Base-by-base conservation (phyloP, 1,140 invertebrate species). In the Anoplolepis gracilipes region DNA sequence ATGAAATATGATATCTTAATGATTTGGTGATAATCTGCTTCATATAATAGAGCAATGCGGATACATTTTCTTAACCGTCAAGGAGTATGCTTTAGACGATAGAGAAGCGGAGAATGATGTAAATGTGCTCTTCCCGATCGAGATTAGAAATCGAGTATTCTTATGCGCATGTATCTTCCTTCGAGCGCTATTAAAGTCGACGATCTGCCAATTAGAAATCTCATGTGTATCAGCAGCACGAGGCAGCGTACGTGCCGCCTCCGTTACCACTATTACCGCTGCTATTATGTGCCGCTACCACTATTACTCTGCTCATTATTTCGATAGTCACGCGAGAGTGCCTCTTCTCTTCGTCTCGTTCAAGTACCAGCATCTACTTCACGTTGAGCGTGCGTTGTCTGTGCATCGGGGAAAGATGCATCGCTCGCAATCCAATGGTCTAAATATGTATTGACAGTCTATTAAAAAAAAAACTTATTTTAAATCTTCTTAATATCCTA, bases 201-300 rank as follows among this genome's bases (percentile, higher is more conserved):
- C 84, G 73, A 90, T 90, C 73, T 78, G 67, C 75, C 85, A 90
- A 87, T 90, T 91, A 90, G 89, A 91, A 88, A 88, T 82, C 87
- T 87, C 69, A 28, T 86, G 75, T 75, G 42, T 88, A 84, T 49
- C 76, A 70, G 49, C n/a, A 39, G 70, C 65, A 86, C 84, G 85
- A 69, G 62, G 28, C 57, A 28, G n/a, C 25, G 64, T 82, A 85
- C 64, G 84, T 79, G 65, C 84, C 79, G 42, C 30, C 55, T 22
- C 62, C 30, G 81, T 85, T 86, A 61, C 72, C 55, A 84, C 65
- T 86, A 73, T 89, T 86, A 86, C 59, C 67, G 25, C 57, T 77
- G 87, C 53, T 28, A 78, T 89, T 89, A 89, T 84, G 76, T 73
- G 19, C 81, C 49, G 61, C 67, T 88, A 75, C 79, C 57, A 59